phyloP scores from a whole-genome alignment of 53 echinoderm and acorn worm species.

The Holothuria scabra region DNA sequence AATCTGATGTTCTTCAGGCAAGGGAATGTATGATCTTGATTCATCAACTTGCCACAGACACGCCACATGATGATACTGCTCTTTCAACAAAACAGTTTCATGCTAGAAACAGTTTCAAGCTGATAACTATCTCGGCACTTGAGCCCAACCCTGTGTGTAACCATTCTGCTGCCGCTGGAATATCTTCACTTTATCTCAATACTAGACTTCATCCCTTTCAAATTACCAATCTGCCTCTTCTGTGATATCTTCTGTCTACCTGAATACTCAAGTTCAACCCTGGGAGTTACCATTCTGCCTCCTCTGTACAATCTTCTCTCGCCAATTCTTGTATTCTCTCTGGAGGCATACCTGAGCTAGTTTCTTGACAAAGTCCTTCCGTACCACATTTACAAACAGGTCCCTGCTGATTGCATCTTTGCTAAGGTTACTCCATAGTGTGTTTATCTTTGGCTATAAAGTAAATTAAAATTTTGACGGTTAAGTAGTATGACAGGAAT shows the following conservation, averaged over 20 bases:
- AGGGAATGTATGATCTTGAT: background rate
- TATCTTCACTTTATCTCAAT: background rate
- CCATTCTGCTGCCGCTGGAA: background rate
- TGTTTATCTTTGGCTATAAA: constrained; percentile 23
- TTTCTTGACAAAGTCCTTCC: background rate
- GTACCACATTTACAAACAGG: background rate
- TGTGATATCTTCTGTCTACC: too few relatives aligned
- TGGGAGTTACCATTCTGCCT: background rate
- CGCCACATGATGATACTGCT: too few relatives aligned
- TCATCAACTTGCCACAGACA: too few relatives aligned
- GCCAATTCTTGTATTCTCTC: background rate
- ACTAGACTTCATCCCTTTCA: too few relatives aligned
- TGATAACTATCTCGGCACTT: too few relatives aligned
- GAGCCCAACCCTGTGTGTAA: background rate
- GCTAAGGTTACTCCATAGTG: background rate
- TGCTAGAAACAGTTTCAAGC: too few relatives aligned
- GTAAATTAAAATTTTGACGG: too few relatives aligned
- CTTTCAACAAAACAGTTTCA: too few relatives aligned
- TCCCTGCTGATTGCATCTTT: background rate
- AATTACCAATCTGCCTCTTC: too few relatives aligned
- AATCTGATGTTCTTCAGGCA: background rate
- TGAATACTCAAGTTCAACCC: background rate
- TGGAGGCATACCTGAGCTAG: background rate
- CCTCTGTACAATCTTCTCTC: background rate
- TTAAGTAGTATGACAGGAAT: too few relatives aligned